Conservation (phyloP, 1,140 invertebrate genomes). For the Calephelis virginiensis region DNA sequence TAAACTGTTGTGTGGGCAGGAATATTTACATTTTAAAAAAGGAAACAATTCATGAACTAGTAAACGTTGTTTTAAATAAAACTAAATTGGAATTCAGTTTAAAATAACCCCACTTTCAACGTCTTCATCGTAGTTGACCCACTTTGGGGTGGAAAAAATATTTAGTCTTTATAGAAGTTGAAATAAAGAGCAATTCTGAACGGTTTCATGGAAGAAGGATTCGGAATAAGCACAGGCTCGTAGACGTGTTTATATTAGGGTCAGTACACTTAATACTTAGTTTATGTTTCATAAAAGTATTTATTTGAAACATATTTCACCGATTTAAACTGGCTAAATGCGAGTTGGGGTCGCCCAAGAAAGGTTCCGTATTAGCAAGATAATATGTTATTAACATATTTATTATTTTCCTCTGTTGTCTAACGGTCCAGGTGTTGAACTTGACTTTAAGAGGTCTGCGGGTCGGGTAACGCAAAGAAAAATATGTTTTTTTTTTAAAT, state of each 20-base stretch:
- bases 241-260: constrained; percentile 6
- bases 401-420: too few relatives aligned
- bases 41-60: constrained; percentile 10
- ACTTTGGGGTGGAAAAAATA: neutral
- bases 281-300: neutral
- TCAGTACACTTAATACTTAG: neutral
- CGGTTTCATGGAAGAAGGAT: neutral
- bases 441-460: too few relatives aligned
- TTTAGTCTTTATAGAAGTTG: neutral
- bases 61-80: constrained; percentile 5
- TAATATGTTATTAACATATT: too few relatives aligned
- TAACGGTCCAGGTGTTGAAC: too few relatives aligned
- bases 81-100: constrained; percentile 3
- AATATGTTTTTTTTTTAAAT: too few relatives aligned
- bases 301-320: neutral
- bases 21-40: too few relatives aligned
- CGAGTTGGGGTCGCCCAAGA: too few relatives aligned
- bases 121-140: constrained; percentile 6
- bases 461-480: too few relatives aligned
- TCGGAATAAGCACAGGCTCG: constrained; percentile 3
- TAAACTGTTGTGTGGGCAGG: too few relatives aligned
- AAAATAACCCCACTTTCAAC: constrained; percentile 5
- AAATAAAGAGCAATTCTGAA: constrained; percentile 9
- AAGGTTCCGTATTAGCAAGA: too few relatives aligned
- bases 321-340: too few relatives aligned